Percentiles rank a stretch among this genome's conserved stretches.
These are phyloP conservation scores for Odocoileus hemionus DNA, from an alignment of 2,113 vertebrate genomes.

Conservation along the genomic window DNA sequence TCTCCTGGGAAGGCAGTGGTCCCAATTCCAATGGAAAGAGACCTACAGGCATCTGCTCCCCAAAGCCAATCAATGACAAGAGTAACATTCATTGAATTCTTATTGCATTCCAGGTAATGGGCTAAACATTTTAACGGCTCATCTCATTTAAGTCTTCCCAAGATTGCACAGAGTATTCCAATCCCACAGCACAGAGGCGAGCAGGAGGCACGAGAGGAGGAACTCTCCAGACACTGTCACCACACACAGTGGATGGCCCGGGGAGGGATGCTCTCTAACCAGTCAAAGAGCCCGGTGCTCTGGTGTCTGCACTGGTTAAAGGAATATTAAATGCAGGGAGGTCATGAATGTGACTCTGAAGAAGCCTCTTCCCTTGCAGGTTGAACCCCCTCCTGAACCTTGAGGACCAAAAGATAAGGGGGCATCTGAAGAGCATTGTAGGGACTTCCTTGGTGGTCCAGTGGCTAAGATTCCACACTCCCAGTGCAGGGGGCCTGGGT, in stretches of 20 bases:
- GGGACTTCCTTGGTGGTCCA: background rate
- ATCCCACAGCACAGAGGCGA: background rate
- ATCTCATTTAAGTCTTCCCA: background rate
- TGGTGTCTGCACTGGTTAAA: rapidly evolving
- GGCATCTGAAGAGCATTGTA: background rate
- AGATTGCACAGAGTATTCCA: background rate
- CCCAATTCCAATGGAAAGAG: background rate
- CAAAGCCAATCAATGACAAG: background rate
- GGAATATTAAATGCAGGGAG: background rate
- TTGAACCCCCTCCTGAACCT: background rate
- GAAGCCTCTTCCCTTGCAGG: background rate
- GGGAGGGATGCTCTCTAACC: background rate
- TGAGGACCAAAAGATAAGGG: background rate
- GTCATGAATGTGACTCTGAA: background rate
- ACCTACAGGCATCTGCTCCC: background rate
- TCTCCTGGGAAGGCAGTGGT: background rate
- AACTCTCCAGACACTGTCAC: rapidly evolving
- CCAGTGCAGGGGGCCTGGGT: background rate
- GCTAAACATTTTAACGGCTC: background rate
- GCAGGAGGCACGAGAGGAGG: background rate
- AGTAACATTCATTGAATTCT: background rate
- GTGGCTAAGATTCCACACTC: background rate
- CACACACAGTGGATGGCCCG: rapidly evolving
- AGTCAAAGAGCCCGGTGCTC: background rate
- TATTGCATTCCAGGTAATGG: background rate